Evolutionary conservation across 2,888 invertebrate genomes (phyloP).

Genomic region (Philaethria dido): DNA sequence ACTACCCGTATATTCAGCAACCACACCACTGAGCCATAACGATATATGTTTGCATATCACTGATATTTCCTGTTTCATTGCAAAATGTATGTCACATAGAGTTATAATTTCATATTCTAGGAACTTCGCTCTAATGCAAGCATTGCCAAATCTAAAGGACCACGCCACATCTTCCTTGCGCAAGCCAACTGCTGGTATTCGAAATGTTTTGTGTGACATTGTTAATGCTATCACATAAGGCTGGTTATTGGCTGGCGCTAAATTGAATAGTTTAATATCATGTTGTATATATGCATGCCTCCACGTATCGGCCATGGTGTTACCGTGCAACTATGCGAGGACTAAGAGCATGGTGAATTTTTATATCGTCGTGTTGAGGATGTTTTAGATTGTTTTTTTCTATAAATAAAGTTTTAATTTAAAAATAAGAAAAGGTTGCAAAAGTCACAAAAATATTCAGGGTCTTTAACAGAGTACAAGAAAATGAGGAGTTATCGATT

Average conservation of each 20-base stretch:
- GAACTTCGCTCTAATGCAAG: constrained; percentile 49
- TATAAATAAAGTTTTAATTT: no score
- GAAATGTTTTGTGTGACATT: constrained; percentile 4
- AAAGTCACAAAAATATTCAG: no score
- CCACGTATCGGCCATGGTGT: constrained; percentile 62
- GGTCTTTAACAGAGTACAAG: no score
- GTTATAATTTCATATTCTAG: constrained; percentile 34
- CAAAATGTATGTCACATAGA: constrained; percentile 19
- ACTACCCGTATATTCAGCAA: neutral
- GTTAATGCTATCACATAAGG: constrained; percentile 32
- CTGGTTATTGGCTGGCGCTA: constrained; percentile 30
- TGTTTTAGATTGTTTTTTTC: neutral
- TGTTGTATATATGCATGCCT: constrained; percentile 45
- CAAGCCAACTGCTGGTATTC: constrained; percentile 51
- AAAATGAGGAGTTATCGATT: no score
- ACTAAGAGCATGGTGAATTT: constrained; percentile 58
- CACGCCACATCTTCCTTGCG: constrained; percentile 61
- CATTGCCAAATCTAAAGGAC: constrained; percentile 53
- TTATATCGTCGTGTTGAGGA: constrained; percentile 53
- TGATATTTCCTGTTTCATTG: constrained; percentile 7
- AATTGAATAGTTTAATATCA: constrained; percentile 25
- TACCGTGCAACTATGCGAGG: constrained; percentile 57
- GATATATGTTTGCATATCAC: neutral
- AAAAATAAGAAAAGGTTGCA: no score
- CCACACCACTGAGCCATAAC: neutral